Conservation (phyloP, 2,797 vertebrate genomes). For the Lagocephalus sceleratus region DNA sequence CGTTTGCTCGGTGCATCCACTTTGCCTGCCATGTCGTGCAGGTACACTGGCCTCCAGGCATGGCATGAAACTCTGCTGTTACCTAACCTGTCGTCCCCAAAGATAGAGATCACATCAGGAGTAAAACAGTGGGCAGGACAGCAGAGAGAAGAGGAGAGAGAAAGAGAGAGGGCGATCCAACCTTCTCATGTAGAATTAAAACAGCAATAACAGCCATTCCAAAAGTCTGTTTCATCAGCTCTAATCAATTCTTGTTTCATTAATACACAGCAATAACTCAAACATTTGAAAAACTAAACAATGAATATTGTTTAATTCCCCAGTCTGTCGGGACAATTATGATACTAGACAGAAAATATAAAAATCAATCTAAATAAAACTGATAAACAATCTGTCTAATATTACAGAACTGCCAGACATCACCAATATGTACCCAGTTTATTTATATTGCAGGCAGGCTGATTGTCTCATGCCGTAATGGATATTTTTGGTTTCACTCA, state of each 20-base stretch:
- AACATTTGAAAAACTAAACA: slow-evolving; percentile 7
- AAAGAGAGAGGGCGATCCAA: no score
- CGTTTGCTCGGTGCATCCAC: slow-evolving; percentile 51
- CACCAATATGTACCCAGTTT: no score
- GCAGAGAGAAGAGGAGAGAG: slow-evolving; percentile 1
- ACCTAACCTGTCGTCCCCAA: slow-evolving; percentile 30
- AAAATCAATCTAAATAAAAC: neutral
- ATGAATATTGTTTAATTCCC: neutral
- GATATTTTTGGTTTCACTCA: no score
- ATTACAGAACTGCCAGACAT: no score
- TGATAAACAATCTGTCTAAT: no score
- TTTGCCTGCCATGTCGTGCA: slow-evolving; percentile 43
- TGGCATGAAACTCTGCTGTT: slow-evolving; percentile 38
- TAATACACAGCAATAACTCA: slow-evolving; percentile 1
- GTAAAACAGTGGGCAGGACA: slow-evolving; percentile 2
- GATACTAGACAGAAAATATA: slow-evolving; percentile 4
- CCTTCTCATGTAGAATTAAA: neutral
- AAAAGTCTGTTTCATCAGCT: slow-evolving; percentile 1
- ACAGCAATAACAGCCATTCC: neutral
- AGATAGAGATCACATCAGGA: slow-evolving; percentile 38
- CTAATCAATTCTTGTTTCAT: slow-evolving; percentile 11
- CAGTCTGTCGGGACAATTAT: slow-evolving; percentile 3
- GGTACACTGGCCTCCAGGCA: slow-evolving; percentile 52
- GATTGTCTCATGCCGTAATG: no score
- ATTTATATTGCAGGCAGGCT: no score